Evolutionary conservation across 2,113 vertebrate species (phyloP).

Genomic region (Oophaga pumilio): DNA sequence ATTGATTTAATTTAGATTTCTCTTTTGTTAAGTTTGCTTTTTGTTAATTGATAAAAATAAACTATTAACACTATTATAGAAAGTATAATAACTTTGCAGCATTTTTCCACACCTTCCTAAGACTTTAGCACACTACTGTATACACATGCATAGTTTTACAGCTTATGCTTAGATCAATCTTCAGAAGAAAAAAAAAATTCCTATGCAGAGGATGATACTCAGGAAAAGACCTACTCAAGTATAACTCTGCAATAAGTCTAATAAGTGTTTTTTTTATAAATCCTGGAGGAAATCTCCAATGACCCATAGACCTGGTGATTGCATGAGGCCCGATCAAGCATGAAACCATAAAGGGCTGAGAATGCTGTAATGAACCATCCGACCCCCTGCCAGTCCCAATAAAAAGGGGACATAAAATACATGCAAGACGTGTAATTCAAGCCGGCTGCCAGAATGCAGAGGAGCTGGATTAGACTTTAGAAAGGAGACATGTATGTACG

Average conservation of each 20-base stretch:
- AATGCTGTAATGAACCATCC: constrained; percentile 4
- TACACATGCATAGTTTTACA: no score
- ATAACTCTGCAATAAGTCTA: not conserved
- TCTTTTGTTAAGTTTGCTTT: no score
- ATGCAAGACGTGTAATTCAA: constrained; percentile 31
- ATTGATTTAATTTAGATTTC: no score
- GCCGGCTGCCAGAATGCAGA: constrained; percentile 23
- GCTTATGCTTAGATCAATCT: no score
- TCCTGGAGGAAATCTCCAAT: constrained; percentile 18
- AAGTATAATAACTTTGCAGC: no score
- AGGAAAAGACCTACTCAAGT: not conserved
- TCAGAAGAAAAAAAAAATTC: not conserved
- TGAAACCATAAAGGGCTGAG: not conserved
- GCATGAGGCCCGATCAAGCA: not conserved
- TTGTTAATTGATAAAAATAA: no score
- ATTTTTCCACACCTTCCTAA: no score
- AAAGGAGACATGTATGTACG: not conserved
- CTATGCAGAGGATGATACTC: not conserved
- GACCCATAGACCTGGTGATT: not conserved
- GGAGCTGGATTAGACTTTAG: constrained; percentile 33
- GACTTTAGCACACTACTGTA: no score
- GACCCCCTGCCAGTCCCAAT: constrained; percentile 41
- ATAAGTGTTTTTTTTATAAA: constrained; percentile 11
- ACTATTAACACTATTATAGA: no score
- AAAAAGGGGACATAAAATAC: constrained; percentile 22